Evolutionary conservation across 2,797 vertebrate genomes (phyloP).

Genomic region (Spheniscus humboldti): DNA sequence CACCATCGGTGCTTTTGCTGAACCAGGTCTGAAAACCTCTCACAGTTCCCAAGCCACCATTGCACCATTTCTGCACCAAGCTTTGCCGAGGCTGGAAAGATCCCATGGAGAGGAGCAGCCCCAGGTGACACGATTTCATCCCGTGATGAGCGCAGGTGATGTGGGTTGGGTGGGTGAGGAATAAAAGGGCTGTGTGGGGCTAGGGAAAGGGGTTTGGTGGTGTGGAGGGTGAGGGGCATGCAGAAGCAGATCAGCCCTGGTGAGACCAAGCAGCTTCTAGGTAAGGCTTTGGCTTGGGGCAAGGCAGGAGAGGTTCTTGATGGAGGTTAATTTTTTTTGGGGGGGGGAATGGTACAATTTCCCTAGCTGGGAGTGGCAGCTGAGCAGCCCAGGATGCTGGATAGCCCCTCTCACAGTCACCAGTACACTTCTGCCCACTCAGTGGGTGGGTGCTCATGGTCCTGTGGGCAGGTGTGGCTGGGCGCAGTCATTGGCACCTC

Average conservation of each 20-base stretch:
- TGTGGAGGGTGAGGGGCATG: rapidly evolving
- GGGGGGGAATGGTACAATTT: background rate
- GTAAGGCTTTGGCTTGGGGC: background rate
- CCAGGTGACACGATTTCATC: background rate
- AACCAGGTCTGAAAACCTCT: background rate
- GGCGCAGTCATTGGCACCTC: background rate
- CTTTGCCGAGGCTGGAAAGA: background rate
- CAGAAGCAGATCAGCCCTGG: no score
- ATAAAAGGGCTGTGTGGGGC: background rate
- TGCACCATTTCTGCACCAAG: background rate
- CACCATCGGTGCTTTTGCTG: background rate
- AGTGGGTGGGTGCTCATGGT: rapidly evolving
- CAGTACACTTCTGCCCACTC: rapidly evolving
- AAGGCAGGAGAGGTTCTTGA: background rate
- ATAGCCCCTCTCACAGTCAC: rapidly evolving
- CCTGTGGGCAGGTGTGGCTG: background rate
- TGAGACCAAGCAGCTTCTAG: background rate
- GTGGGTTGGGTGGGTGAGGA: background rate
- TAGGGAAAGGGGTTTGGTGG: rapidly evolving
- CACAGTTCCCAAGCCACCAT: background rate
- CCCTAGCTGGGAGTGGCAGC: background rate
- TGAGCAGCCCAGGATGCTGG: background rate
- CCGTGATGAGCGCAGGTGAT: background rate
- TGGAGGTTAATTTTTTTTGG: background rate
- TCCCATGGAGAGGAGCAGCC: background rate